Evolutionary conservation across 2,113 vertebrate species (phyloP), one percentile per base, ranked within the genome.

Genomic region (Stercorarius parasiticus): DNA sequence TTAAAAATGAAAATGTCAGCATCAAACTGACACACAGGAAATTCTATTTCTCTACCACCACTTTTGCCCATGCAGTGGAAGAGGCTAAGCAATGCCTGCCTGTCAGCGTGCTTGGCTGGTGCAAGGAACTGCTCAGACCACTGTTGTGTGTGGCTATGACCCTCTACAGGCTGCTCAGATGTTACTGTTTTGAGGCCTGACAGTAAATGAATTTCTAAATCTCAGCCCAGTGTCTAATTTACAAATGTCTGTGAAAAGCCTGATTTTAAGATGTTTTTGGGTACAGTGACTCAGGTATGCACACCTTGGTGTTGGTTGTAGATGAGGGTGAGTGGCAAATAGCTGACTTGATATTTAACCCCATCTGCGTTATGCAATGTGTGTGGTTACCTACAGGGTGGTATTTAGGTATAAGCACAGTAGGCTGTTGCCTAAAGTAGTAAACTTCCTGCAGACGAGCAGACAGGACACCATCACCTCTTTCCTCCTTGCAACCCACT

Each of bases 91-190:
- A 25, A 0, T 6, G 34, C 30, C 27, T 18, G 50, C 30, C 32
- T 34, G 21, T 17, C 55, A 3, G 26, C 0, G 0, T 13, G 20
- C n/a, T 18, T 7, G 40, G 25, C 70, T 43, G 74, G 15, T 30
- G 45, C 49, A 45, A 5, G 40, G 67, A 67, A 11, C 59, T 40
- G 89, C 67, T 93, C 62, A 5, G 29, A 7, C 11, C 40, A 0
- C 47, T 3, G 2, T 1, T 0, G 0, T 6, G 2, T 7, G 53
- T 19, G 50, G 50, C 70, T 70, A 45, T 36, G 62, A 66, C 23
- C 29, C 20, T 21, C 67, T 42, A 50, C 78, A 15, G 29, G 5
- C 21, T 32, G 62, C 7, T 11, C 15, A 8, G 43, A 4, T 2
- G 16, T 3, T 50, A 42, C 56, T 34, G 3, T 20, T 69, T 32